These are phyloP conservation scores for Procambarus clarkii DNA, from an alignment of 1,140 invertebrate species.

Conservation along the genomic window DNA sequence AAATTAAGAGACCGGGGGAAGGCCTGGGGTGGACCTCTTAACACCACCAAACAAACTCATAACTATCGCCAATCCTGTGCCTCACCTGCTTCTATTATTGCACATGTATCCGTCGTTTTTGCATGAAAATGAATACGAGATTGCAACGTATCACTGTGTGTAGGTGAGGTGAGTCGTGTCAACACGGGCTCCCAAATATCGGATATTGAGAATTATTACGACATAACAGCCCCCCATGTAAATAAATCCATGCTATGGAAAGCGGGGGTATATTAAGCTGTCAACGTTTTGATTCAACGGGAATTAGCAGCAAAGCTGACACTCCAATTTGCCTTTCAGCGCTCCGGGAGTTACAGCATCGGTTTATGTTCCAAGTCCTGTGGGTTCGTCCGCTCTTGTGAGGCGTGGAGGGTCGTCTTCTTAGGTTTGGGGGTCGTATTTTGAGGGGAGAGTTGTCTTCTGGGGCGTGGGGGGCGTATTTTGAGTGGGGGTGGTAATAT, in stretches of 20 bases:
- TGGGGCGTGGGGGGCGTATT: too few relatives aligned
- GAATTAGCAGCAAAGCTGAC: neutral
- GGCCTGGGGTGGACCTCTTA: neutral
- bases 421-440: too few relatives aligned
- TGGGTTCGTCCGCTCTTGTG: too few relatives aligned
- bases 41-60: neutral
- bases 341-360: too few relatives aligned
- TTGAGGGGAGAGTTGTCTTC: too few relatives aligned
- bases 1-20: too few relatives aligned
- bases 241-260: constrained; percentile 9
- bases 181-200: neutral
- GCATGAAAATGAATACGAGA: constrained; percentile 27
- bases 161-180: neutral
- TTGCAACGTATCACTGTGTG: neutral
- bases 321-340: neutral
- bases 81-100: constrained; percentile 5
- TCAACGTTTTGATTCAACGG: neutral
- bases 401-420: too few relatives aligned
- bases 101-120: neutral
- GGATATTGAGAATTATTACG: neutral
- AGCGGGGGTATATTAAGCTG: neutral
- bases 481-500: too few relatives aligned
- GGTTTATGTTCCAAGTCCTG: too few relatives aligned
- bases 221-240: neutral
- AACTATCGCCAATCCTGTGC: neutral